Evolutionary conservation across 2,797 vertebrate genomes (phyloP), one percentile per base, ranked within the genome.

Genomic region (Sphenodon punctatus): DNA sequence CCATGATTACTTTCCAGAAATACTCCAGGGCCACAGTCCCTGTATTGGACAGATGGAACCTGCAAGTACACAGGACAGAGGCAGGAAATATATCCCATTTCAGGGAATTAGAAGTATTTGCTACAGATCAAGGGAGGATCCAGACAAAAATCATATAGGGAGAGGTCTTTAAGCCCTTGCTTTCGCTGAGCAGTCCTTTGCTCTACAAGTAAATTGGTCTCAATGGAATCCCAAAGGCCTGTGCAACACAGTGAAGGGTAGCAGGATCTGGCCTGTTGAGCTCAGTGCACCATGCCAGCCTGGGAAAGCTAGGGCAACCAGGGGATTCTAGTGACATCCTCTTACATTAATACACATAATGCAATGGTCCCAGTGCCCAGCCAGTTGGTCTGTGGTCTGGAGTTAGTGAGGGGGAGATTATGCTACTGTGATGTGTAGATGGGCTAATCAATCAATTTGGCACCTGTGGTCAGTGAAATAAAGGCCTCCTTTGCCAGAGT

Each of bases 21-120:
- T 96, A 99, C 43, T 97, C 94, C 88, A 99, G 86, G 59, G 91
- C 87, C 69, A 98, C 95, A 0, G 14, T 75, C n/a, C 98, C 97
- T 2, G 87, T 88, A 86, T 99, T 99, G 48, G 59, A 58, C 30
- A 98, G 88, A 16, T 91, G 91, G 65, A 98, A 66, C 81, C 98
- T 99, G 80, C 43, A 68, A 75, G 78, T 5, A n/a, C 10, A 55
- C 6, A 48, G 63, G 27, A 25, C 46, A 30, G 41, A 11, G 42
- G 27, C 15, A 15, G 34, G 25, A 27, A 38, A 77, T 32, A 58
- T 5, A 22, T 56, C 11, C 5, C 36, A 12, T 56, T 12, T 34
- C 1, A 6, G 34, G 80, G 20, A 27, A 71, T 41, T 8, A 60
- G n/a, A n/a, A 48, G 23, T 17, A 7, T 46, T n/a, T 46, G 48